These are phyloP conservation scores for Bombus consobrinus DNA, from an alignment of 1,140 invertebrate genomes.

Conservation along the genomic window DNA sequence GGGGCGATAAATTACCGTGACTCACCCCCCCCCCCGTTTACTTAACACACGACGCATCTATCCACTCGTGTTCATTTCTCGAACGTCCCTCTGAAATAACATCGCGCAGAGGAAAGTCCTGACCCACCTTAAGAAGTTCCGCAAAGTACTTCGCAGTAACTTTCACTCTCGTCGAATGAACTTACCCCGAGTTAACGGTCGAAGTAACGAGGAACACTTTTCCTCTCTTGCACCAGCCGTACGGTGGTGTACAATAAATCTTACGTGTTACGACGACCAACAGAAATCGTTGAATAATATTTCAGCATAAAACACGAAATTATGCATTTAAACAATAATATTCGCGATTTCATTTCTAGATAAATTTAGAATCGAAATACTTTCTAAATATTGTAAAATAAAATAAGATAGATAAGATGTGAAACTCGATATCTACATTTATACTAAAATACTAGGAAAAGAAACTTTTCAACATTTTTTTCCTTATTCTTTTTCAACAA, in stretches of 20 bases:
- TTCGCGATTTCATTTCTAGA: neutral
- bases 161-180: constrained; percentile 69
- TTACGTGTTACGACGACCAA: neutral
- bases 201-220: constrained; percentile 71
- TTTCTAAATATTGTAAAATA: neutral
- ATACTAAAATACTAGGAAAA: neutral
- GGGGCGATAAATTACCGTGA: constrained; percentile 54
- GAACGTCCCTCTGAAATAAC: constrained; percentile 68
- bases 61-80: constrained; percentile 60
- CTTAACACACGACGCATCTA: constrained; percentile 35
- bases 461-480: neutral
- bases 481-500: neutral
- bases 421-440: neutral
- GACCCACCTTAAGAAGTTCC: constrained; percentile 72
- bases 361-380: neutral
- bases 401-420: neutral
- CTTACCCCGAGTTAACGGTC: constrained; percentile 68
- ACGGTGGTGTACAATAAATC: constrained; percentile 3
- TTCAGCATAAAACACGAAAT: neutral
- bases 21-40: constrained; percentile 21
- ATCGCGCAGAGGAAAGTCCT: constrained; percentile 66
- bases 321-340: neutral
- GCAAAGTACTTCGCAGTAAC: constrained; percentile 71
- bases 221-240: constrained; percentile 49
- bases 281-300: neutral